Evolutionary conservation across 2,888 invertebrate species (phyloP).

Genomic region (Campoplex nolae): DNA sequence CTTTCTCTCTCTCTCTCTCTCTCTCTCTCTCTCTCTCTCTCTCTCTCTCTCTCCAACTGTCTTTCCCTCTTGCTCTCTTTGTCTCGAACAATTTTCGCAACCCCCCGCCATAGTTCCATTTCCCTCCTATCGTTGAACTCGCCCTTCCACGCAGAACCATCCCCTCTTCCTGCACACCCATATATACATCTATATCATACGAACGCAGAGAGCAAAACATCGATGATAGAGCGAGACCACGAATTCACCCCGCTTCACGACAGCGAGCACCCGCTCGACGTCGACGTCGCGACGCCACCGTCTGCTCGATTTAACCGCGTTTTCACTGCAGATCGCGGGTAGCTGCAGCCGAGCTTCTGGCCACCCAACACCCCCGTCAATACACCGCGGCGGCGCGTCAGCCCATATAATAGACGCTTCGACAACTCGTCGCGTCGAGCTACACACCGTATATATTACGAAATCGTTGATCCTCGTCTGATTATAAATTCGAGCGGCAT

Average conservation of each 20-base stretch:
- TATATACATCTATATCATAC: neutral
- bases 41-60: constrained; percentile 51
- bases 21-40: constrained; percentile 55
- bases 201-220: constrained; percentile 46
- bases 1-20: constrained; percentile 51
- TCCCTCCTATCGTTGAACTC: constrained; percentile 34
- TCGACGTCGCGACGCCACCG: constrained; percentile 77
- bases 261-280: constrained; percentile 69
- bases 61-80: constrained; percentile 55
- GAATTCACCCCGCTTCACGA: constrained; percentile 47
- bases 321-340: constrained; percentile 33
- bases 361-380: constrained; percentile 14
- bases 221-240: constrained; percentile 58
- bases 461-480: constrained; percentile 1
- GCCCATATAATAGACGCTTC: constrained; percentile 22
- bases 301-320: constrained; percentile 79
- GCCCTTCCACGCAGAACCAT: constrained; percentile 35
- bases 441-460: neutral
- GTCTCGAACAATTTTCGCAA: constrained; percentile 63
- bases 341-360: constrained; percentile 31
- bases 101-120: constrained; percentile 39
- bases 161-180: constrained; percentile 32
- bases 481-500: neutral
- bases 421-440: constrained; percentile 8
- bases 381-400: constrained; percentile 25